These are phyloP conservation scores for Oligia latruncula DNA, from an alignment of 2,888 invertebrate genomes.

Conservation along the genomic window DNA sequence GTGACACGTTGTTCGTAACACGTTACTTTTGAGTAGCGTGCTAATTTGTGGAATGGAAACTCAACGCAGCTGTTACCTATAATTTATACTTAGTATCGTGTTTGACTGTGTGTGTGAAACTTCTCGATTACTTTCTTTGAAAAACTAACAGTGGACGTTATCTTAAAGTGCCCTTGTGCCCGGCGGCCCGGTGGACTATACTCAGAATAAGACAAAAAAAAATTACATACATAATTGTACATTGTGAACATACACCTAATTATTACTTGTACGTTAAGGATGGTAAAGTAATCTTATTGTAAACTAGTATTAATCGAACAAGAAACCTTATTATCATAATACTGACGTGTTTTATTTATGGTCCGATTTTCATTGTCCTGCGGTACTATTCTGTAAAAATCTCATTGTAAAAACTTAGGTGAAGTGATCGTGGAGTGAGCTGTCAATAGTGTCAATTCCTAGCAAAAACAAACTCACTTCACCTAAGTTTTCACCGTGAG, in stretches of 20 bases:
- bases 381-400: too few species aligned
- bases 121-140: constrained; percentile 77
- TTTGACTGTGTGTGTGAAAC: constrained; percentile 72
- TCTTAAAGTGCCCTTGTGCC: constrained; percentile 88
- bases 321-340: constrained; percentile 90
- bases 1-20: neutral
- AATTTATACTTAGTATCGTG: constrained; percentile 67
- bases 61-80: constrained; percentile 53
- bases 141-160: constrained; percentile 77
- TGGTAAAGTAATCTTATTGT: constrained; percentile 89
- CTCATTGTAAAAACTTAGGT: too few species aligned
- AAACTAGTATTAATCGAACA: constrained; percentile 90
- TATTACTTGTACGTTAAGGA: constrained; percentile 85
- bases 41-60: constrained; percentile 6
- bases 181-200: constrained; percentile 87
- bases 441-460: too few species aligned
- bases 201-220: constrained; percentile 84
- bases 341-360: constrained; percentile 84
- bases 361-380: neutral
- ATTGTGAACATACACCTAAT: constrained; percentile 89
- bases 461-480: too few species aligned
- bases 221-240: constrained; percentile 88
- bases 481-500: too few species aligned
- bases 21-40: neutral
- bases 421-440: too few species aligned